These are phyloP conservation scores for Garra rufa DNA, from an alignment of 2,113 vertebrate genomes.

Conservation along the genomic window DNA sequence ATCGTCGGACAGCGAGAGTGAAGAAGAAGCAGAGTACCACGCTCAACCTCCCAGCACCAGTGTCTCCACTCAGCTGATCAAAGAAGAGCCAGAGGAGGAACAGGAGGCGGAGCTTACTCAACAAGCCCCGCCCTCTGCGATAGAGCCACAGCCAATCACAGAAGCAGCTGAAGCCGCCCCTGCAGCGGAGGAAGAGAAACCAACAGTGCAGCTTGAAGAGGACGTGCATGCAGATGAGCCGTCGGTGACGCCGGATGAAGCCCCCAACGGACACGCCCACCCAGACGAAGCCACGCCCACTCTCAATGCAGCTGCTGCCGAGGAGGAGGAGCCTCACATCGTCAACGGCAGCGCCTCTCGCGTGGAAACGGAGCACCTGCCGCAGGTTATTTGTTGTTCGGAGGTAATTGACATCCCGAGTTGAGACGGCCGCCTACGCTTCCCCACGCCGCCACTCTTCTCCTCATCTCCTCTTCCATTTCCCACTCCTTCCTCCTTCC, in stretches of 20 bases:
- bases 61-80: slow-evolving; percentile 77
- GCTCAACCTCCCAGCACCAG: slow-evolving; percentile 72
- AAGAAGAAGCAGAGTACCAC: slow-evolving; percentile 92
- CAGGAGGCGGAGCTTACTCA: slow-evolving; percentile 46
- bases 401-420: slow-evolving; percentile 87
- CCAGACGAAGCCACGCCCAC: slow-evolving; percentile 37
- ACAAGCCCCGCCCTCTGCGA: background rate
- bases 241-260: slow-evolving; percentile 67
- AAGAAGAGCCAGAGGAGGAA: slow-evolving; percentile 84
- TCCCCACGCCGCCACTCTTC: background rate
- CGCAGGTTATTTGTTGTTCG: slow-evolving; percentile 98
- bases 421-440: background rate
- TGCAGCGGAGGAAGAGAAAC: background rate
- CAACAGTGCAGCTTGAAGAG: slow-evolving; percentile 59
- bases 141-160: slow-evolving; percentile 3
- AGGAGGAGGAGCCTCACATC: slow-evolving; percentile 81
- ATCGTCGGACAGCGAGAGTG: slow-evolving; percentile 91
- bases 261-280: slow-evolving; percentile 62
- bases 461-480: slow-evolving; percentile 26
- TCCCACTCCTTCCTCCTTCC: slow-evolving; percentile 21
- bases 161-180: background rate
- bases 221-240: slow-evolving; percentile 61
- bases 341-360: slow-evolving; percentile 90
- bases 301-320: slow-evolving; percentile 68
- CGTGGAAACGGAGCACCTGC: slow-evolving; percentile 84